phyloP scores from a whole-genome alignment of 2,113 vertebrate species.

The Talpa occidentalis region DNA sequence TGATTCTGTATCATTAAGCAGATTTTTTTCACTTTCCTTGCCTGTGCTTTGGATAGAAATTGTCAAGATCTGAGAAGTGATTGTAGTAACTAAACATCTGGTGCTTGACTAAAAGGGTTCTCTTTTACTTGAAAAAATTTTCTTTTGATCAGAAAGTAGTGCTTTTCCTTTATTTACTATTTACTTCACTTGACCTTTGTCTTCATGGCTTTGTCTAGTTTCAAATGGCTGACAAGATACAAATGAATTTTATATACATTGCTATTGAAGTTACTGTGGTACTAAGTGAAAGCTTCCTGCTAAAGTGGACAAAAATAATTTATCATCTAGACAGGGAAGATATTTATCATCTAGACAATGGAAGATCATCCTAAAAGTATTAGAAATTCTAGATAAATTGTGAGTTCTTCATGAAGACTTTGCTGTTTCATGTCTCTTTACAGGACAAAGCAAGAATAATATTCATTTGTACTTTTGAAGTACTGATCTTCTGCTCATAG shows the following conservation, averaged over 20 bases:
- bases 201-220: background rate
- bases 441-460: background rate
- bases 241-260: background rate
- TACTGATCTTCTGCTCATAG: background rate
- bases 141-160: background rate
- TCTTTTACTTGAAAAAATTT: background rate
- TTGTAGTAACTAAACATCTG: background rate
- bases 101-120: background rate
- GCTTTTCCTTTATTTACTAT: background rate
- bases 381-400: background rate
- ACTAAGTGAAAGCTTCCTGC: constrained; percentile 17
- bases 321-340: background rate
- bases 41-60: background rate
- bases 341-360: background rate
- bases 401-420: constrained; percentile 4
- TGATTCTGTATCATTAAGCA: background rate
- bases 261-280: background rate
- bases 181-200: background rate
- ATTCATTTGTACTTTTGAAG: background rate
- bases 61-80: background rate
- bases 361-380: background rate
- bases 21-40: background rate
- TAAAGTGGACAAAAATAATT: background rate
- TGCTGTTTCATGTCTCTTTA: background rate
- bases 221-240: constrained; percentile 6